Conservation (phyloP, 2,888 invertebrate species). For the Andrena chrysosceles region DNA sequence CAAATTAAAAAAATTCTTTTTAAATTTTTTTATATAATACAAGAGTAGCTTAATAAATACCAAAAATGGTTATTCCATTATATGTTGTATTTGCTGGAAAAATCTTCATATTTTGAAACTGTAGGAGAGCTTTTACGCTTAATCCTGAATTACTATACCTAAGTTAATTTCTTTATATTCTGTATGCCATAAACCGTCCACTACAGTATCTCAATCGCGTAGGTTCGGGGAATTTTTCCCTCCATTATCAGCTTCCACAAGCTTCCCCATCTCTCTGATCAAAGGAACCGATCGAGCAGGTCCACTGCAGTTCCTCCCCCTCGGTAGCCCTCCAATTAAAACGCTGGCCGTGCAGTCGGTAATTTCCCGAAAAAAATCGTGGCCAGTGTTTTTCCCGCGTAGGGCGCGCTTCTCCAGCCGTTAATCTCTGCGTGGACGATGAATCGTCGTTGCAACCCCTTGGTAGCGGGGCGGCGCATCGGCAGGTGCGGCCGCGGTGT, state of each 20-base stretch:
- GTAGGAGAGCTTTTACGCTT: no score
- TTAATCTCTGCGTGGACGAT: conserved; percentile 70
- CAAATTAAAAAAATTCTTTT: no score
- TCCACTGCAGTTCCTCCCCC: not conserved
- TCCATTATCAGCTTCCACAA: not conserved
- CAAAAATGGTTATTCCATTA: no score
- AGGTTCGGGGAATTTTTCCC: not conserved
- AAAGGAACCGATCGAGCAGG: not conserved
- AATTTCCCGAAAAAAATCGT: conserved; percentile 46
- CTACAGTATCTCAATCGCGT: not conserved
- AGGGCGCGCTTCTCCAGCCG: conserved; percentile 26
- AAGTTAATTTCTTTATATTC: no score
- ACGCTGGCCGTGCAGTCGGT: conserved; percentile 4
- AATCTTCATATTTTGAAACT: no score
- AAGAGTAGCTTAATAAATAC: no score
- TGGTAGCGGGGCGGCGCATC: conserved; percentile 33
- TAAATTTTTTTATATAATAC: no score
- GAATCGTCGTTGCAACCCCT: conserved; percentile 67
- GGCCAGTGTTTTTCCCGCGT: conserved; percentile 25
- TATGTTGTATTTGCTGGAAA: no score
- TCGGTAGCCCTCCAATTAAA: conserved; percentile 14
- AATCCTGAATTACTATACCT: no score
- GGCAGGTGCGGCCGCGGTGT: conserved; percentile 59
- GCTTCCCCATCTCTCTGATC: not conserved
- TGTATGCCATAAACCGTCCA: no score